Evolutionary conservation across 2,113 vertebrate genomes (phyloP), one percentile per base, ranked within the genome.

Genomic region (Spea multiplicata): DNA sequence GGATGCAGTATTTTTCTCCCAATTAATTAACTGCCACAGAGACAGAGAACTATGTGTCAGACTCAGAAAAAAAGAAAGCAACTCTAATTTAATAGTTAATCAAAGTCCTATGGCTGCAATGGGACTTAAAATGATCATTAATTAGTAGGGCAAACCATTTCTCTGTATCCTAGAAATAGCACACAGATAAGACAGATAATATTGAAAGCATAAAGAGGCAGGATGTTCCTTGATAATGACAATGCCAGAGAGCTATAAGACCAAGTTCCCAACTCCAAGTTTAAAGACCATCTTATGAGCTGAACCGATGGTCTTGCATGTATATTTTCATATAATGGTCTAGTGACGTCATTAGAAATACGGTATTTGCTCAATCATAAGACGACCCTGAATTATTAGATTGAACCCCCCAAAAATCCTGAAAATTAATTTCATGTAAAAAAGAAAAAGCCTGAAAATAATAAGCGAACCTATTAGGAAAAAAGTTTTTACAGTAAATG

Each of bases 11-110:
- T 95, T 95, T 92, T 95, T 90, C 85, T 5, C 83, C 84, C 88
- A 88, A 93, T 95, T 95, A 97, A 96, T 95, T 95, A 93, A 95
- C 88, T 94, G 90, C 93, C 92, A 93, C 88, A 91, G 92, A 92
- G 83, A 92, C 89, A 79, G 83, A 86, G 66, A 92, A 91, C 88
- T 92, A 94, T 92, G 92, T 86, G 73, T 46, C 53, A 73, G 46
- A n/a, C 82, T 78, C 82, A 72, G 86, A 83, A 87, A 89, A 89
- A 89, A 90, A 74, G 79, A 86, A 87, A 78, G 76, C 80, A 85
- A 85, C 84, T 86, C 87, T 85, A n/a, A 86, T 90, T 90, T 94
- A 89, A 88, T 91, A 85, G 83, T 83, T 93, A 88, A 90, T 94
- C 88, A 91, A 91, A 92, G 89, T 83, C 87, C 86, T 88, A 76